Percentiles rank a stretch among this genome's conserved stretches.
phyloP scores from a whole-genome alignment of 1,140 invertebrate species.

The Drosophila insularis region DNA sequence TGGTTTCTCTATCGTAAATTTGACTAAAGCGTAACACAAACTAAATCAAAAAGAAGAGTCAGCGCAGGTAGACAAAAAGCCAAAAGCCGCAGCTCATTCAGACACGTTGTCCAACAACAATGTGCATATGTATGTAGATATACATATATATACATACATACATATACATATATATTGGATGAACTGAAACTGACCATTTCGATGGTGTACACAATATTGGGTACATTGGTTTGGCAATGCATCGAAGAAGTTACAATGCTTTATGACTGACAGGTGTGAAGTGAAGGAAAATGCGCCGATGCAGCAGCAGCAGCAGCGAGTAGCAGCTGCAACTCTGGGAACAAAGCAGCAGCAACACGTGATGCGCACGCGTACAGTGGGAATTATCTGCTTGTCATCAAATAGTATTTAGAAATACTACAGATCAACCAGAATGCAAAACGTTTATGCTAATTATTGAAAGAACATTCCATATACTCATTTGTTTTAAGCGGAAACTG shows the following conservation, averaged over 20 bases:
- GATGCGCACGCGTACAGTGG: slow-evolving; percentile 56
- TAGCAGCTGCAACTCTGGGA: slow-evolving; percentile 10
- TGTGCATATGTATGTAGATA: neutral
- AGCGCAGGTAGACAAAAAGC: slow-evolving; percentile 51
- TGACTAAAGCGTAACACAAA: slow-evolving; percentile 70
- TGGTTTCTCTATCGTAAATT: slow-evolving; percentile 65
- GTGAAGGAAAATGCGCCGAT: slow-evolving; percentile 53
- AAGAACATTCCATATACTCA: too few species aligned
- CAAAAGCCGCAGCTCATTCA: slow-evolving; percentile 38
- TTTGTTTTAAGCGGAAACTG: too few species aligned
- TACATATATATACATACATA: neutral
- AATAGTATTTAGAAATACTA: neutral
- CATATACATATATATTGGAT: slow-evolving; percentile 44
- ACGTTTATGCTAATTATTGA: too few species aligned
- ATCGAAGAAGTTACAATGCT: slow-evolving; percentile 59
- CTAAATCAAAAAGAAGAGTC: slow-evolving; percentile 58
- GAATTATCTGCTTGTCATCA: neutral
- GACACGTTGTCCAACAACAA: slow-evolving; percentile 32
- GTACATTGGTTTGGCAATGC: slow-evolving; percentile 27
- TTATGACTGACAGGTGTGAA: slow-evolving; percentile 74
- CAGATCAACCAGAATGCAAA: too few species aligned
- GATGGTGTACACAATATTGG: slow-evolving; percentile 39
- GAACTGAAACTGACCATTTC: slow-evolving; percentile 52
- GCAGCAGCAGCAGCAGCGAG: slow-evolving; percentile 44
- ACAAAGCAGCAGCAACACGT: slow-evolving; percentile 55